Evolutionary conservation across 1,140 invertebrate species (phyloP), one percentile per base, ranked within the genome.

Genomic region (Riptortus pedestris): DNA sequence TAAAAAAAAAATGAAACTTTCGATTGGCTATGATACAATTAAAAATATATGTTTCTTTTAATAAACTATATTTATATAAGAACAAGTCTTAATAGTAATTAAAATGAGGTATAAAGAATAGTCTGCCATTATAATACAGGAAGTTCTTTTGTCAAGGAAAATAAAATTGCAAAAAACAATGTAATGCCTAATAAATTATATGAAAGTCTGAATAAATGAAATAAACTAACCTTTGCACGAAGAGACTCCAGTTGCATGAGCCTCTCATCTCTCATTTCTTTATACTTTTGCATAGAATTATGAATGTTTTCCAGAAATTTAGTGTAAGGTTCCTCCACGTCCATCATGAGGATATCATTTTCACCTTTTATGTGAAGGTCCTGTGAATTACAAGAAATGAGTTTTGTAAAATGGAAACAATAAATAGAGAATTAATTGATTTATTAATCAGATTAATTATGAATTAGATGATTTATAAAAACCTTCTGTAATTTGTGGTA

Each of bases 401-500:
- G 14, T 2, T 24, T 7, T n/a, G n/a, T 14, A n/a, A 55, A 55
- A 20, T 7, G 26, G 2, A n/a, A 55, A 1, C 2, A 24, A 57
- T 24, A 57, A 22, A 26, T 57, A 26, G 22, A 2, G 5, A 57
- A 27, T 14, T 7, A 27, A 57, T n/a, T 5, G n/a, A 11, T 11
- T n/a, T 43, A 11, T 43, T 11, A 43, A 11, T 11, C 11, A 11
- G 11, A 11, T 11, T n/a, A n/a, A n/a, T n/a, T n/a, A n/a, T n/a
- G n/a, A n/a, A n/a, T n/a, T n/a, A n/a, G 27, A n/a, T 57, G 1
- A 57, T 7, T 12, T 5, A 59, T 20, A 51, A 5, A 51, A 31
- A 59, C 57, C 28, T 59, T 59, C 12, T 59, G 28, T 20, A 59
- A 38, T 29, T 59, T 33, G 18, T 59, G 18, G 29, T 31, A 33